A percentile compares a stretch with the other conserved stretches of the same genome.
Evolutionary conservation across 1,140 invertebrate genomes (phyloP).

Genomic region (Kradibia gibbosae): DNA sequence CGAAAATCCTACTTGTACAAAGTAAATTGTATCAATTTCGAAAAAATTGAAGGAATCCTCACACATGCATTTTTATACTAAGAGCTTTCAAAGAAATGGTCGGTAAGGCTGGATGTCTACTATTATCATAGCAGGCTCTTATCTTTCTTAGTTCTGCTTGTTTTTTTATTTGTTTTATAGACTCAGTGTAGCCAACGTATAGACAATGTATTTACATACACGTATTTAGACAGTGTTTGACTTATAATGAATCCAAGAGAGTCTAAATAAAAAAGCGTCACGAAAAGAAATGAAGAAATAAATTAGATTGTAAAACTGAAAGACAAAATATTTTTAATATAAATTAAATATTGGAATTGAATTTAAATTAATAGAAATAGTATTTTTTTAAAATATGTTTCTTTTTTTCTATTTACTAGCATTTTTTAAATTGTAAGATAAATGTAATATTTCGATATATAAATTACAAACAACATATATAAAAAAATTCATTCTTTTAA

Average conservation of each 20-base stretch:
- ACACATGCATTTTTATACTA: background rate
- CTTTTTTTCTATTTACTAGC: too few species aligned
- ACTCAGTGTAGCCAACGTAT: background rate
- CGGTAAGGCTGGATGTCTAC: constrained; percentile 12
- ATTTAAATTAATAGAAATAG: too few species aligned
- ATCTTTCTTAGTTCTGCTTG: background rate
- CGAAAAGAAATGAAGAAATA: background rate
- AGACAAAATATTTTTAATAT: background rate
- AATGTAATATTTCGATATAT: too few species aligned
- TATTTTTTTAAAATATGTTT: too few species aligned
- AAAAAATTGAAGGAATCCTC: background rate
- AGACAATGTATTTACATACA: too few species aligned
- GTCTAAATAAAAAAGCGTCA: background rate
- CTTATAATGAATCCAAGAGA: background rate
- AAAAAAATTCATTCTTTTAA: too few species aligned
- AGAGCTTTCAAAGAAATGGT: constrained; percentile 4
- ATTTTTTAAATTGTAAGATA: too few species aligned
- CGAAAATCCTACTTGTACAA: background rate
- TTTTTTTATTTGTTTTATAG: background rate
- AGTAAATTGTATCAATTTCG: background rate
- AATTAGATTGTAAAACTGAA: background rate
- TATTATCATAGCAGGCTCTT: constrained; percentile 11
- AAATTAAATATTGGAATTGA: background rate
- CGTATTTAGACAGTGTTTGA: background rate
- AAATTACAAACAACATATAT: too few species aligned